Evolutionary conservation across 2,797 vertebrate species (phyloP).

Genomic region (Cottoperca gobio): DNA sequence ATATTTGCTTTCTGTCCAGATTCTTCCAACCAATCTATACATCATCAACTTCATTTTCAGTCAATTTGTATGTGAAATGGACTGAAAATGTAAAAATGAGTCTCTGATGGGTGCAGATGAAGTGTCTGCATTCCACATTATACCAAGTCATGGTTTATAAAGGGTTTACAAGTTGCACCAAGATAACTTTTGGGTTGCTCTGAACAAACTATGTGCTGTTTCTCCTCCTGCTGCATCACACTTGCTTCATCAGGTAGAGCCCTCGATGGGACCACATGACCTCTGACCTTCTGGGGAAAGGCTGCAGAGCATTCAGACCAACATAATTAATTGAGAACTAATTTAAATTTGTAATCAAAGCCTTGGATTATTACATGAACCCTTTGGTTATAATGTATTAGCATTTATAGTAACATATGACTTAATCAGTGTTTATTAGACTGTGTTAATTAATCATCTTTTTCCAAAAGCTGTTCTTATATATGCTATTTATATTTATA

Average conservation of each 20-base stretch:
- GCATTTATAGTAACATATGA: neutral
- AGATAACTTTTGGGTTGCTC: neutral
- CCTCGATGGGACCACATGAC: neutral
- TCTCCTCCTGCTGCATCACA: neutral
- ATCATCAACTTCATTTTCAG: constrained; percentile 10
- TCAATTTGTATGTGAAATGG: neutral
- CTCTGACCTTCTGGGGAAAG: constrained; percentile 7
- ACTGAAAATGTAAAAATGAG: neutral
- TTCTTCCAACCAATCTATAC: neutral
- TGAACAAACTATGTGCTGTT: neutral
- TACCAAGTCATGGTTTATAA: neutral
- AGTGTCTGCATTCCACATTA: neutral
- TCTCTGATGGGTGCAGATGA: neutral
- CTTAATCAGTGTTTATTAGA: too few species aligned
- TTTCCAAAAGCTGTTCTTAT: neutral
- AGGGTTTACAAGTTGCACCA: too few species aligned
- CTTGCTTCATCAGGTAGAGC: neutral
- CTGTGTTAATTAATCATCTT: too few species aligned
- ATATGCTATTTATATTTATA: too few species aligned
- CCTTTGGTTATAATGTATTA: neutral
- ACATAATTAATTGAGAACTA: neutral
- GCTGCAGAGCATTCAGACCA: neutral
- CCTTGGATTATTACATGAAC: neutral
- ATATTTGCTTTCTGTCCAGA: constrained; percentile 20
- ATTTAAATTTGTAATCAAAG: neutral